Evolutionary conservation across 2,888 invertebrate genomes (phyloP), one percentile per base, ranked within the genome.

Genomic region (Euplagia quadripunctaria): DNA sequence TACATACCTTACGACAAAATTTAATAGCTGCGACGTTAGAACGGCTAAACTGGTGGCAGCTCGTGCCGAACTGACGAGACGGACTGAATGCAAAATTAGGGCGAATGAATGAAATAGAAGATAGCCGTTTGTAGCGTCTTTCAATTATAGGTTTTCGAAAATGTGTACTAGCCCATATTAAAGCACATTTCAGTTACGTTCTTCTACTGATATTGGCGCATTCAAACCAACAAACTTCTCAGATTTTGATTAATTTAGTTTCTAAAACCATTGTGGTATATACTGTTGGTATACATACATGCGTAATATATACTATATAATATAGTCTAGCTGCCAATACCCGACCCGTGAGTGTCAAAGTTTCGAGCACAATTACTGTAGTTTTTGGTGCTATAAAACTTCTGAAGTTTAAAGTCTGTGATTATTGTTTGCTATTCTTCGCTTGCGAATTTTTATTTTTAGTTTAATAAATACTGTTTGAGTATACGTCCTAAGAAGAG

Each of bases 391-490:
- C 84, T 86, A 86, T 85, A 73, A 80, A 85, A 82, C 83, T 83
- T 83, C 78, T 79, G 73, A 81, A 84, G 80, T 85, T 82, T 84
- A 80, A 86, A 85, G 75, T 85, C 72, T 65, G 67, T 81, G 79
- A 84, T 85, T 88, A 87, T 87, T 88, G 86, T 86, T 88, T 85
- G 82, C 81, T 31, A 2, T 31, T 31, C 82, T 86, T 82, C 82
- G 41, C 16, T 61, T 61, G 16, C 46, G 31, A 61, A 49, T 41
- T 69, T 49, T 46, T 43, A 51, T 49, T 61, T 16, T 61, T 61
- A 61, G 7, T 7, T 58, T 31, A 49, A 65, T 85, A 77, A 43
- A 11, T 61, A n/a, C 81, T 85, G 79, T 81, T 87, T 88, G 86
- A 85, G 78, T 82, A 76, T 61, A 73, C 58, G 65, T 74, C 52